A percentile compares a stretch with the other conserved stretches of the same genome.
Conservation (phyloP, 2,797 vertebrate genomes). For the Danio jaintianensis region DNA sequence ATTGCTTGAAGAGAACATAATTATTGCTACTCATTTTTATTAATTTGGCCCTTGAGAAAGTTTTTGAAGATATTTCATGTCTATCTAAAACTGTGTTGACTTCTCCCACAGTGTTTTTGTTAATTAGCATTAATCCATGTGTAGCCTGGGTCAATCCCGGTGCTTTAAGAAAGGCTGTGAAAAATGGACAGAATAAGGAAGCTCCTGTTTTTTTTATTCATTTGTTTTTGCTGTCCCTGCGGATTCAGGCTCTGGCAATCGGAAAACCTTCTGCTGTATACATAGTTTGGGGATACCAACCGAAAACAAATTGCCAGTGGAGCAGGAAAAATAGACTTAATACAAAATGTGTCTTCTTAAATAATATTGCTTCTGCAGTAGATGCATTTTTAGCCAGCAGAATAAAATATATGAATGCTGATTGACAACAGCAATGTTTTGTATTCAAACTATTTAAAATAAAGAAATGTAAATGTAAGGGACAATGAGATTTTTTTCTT, state of each 20-base stretch:
- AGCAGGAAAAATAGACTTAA: constrained; percentile 3
- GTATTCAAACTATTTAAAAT: not conserved
- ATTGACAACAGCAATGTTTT: not conserved
- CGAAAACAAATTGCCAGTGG: constrained; percentile 1
- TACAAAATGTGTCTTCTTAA: not conserved
- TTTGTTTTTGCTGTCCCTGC: not conserved
- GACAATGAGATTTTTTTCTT: not conserved
- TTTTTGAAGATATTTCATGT: constrained; percentile 6
- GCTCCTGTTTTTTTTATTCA: constrained; percentile 2
- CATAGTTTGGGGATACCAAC: not conserved
- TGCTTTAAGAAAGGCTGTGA: constrained; percentile 1
- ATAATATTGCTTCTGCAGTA: not conserved
- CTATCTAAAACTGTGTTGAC: not conserved
- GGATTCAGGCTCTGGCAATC: not conserved
- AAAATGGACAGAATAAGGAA: constrained; percentile 3
- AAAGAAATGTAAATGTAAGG: not conserved
- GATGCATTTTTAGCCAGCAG: not conserved
- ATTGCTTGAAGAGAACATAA: not conserved
- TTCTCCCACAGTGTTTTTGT: not conserved
- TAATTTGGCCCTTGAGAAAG: constrained; percentile 27
- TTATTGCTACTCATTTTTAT: constrained; percentile 11
- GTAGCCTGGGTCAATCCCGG: not conserved
- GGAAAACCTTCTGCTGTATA: not conserved
- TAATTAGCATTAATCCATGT: constrained; percentile 8
- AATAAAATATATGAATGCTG: not conserved